Evolutionary conservation across 1,140 invertebrate species (phyloP).

Genomic region (Tetraneura akinire): DNA sequence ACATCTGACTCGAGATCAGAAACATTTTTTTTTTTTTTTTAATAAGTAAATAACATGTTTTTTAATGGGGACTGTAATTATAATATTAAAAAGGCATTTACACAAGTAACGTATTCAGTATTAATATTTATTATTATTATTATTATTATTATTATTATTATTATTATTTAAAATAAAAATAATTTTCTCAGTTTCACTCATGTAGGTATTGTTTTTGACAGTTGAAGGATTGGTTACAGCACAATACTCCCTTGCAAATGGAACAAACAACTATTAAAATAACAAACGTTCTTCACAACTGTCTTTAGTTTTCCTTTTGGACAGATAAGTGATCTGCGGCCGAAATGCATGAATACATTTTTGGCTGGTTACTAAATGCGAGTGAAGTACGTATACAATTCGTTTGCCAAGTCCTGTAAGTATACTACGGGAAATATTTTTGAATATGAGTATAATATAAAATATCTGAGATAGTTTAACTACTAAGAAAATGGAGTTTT

Average conservation of each 20-base stretch:
- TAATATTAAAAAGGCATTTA: too few relatives aligned
- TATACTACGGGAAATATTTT: not conserved
- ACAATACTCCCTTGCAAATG: not conserved
- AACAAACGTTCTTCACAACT: not conserved
- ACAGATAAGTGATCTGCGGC: slow-evolving; percentile 11
- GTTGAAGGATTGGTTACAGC: not conserved
- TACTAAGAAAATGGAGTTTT: not conserved
- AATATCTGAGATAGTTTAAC: not conserved
- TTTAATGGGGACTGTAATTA: too few relatives aligned
- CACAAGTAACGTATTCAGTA: too few relatives aligned
- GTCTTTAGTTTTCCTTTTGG: not conserved
- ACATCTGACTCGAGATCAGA: too few relatives aligned
- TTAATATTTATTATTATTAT: too few relatives aligned
- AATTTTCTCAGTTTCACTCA: too few relatives aligned
- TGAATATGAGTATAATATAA: not conserved
- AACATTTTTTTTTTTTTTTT: too few relatives aligned
- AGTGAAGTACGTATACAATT: not conserved
- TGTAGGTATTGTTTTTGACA: not conserved
- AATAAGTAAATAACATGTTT: too few relatives aligned
- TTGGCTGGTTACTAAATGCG: slow-evolving; percentile 23
- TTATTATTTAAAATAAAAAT: too few relatives aligned
- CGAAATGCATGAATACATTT: slow-evolving; percentile 8
- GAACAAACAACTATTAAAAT: not conserved
- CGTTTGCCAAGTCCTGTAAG: slow-evolving; percentile 13
- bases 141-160: too few relatives aligned